Evolutionary conservation across 2,888 invertebrate species (phyloP).

Genomic region (Adela reaumurella): DNA sequence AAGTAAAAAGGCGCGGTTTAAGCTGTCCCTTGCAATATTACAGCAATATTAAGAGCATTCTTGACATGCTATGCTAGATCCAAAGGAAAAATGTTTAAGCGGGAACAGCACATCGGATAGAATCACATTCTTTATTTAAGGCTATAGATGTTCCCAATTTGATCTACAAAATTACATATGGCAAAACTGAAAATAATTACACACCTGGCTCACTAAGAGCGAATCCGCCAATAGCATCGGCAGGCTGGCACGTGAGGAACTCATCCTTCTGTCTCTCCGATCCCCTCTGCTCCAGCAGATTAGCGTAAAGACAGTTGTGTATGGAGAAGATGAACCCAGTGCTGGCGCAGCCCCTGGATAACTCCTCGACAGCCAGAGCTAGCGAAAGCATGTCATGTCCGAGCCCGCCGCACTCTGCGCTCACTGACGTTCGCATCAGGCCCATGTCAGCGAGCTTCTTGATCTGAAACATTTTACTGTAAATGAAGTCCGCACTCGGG

Average conservation of each 20-base stretch:
- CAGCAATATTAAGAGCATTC: no score
- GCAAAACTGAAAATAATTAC: slow-evolving; percentile 2
- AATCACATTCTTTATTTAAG: no score
- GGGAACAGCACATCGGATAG: no score
- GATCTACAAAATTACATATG: no score
- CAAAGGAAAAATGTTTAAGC: no score
- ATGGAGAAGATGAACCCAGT: slow-evolving; percentile 74
- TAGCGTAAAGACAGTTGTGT: slow-evolving; percentile 73
- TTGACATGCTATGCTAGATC: no score
- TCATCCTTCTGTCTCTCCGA: slow-evolving; percentile 63
- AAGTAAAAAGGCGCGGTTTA: no score
- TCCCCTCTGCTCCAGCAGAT: slow-evolving; percentile 64
- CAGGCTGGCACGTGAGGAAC: slow-evolving; percentile 59
- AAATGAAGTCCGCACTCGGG: background rate
- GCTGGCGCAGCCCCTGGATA: slow-evolving; percentile 73
- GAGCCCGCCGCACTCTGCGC: slow-evolving; percentile 64
- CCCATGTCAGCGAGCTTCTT: slow-evolving; percentile 67
- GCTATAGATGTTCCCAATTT: no score
- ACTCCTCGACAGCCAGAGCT: slow-evolving; percentile 72
- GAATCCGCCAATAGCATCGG: slow-evolving; percentile 71
- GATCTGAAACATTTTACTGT: slow-evolving; percentile 53
- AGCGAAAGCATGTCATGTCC: slow-evolving; percentile 67
- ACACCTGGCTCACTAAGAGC: slow-evolving; percentile 75
- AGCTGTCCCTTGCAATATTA: no score
- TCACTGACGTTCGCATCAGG: slow-evolving; percentile 63